Evolutionary conservation across 2,113 vertebrate genomes (phyloP).

Genomic region (Zosterops lateralis): DNA sequence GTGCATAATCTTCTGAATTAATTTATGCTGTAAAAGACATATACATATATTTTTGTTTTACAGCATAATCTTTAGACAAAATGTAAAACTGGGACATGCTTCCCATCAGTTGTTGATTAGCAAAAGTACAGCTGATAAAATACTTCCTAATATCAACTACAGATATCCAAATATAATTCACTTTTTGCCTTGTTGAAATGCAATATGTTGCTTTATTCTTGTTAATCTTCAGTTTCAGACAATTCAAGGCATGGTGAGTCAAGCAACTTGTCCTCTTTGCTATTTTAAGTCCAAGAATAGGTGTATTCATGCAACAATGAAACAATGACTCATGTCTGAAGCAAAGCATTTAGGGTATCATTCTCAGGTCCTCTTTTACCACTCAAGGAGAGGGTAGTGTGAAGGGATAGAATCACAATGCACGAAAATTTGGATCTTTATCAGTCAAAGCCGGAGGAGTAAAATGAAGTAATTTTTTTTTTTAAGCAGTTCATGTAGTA

Average conservation of each 20-base stretch:
- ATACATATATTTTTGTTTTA: background rate
- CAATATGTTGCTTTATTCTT: background rate
- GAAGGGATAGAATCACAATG: background rate
- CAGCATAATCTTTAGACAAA: background rate
- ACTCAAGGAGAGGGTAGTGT: background rate
- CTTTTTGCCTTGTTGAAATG: background rate
- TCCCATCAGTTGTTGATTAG: background rate
- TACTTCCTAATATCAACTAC: background rate
- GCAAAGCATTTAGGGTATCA: background rate
- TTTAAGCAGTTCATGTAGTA: background rate
- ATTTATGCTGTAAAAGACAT: background rate
- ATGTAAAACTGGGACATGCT: background rate
- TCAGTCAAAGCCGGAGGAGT: background rate
- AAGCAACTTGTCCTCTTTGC: background rate
- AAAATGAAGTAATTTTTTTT: background rate
- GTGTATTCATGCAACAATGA: background rate
- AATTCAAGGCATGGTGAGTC: background rate
- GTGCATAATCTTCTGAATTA: background rate
- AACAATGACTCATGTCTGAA: constrained; percentile 8
- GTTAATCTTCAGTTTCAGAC: background rate
- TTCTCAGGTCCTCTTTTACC: background rate
- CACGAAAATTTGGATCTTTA: background rate
- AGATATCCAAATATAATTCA: background rate
- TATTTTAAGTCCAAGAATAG: background rate
- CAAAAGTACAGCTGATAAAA: background rate